Conservation (phyloP, 2,797 vertebrate species). For the Galagoides demidoff region DNA sequence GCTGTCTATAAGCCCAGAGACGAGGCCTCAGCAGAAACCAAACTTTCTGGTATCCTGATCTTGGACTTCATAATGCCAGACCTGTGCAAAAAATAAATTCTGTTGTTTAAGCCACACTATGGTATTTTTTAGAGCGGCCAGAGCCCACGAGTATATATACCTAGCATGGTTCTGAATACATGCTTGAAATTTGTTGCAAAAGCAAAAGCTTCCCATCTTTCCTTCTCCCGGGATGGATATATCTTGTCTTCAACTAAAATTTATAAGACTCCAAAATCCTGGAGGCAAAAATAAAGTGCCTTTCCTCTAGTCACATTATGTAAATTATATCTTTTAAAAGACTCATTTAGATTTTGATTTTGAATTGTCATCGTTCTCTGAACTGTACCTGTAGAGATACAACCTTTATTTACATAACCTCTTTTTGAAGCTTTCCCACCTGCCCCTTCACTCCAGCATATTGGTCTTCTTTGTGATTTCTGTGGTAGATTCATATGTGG, state of each 20-base stretch:
- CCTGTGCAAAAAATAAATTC: not conserved
- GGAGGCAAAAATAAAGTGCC: not conserved
- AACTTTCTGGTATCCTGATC: not conserved
- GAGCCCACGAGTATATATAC: not conserved
- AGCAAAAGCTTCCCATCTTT: not conserved
- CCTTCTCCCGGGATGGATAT: not conserved
- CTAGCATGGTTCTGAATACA: not conserved
- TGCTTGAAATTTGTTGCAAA: not conserved
- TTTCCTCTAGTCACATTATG: not conserved
- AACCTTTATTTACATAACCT: not conserved
- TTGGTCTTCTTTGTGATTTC: not conserved
- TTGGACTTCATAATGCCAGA: not conserved
- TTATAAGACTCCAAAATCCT: not conserved
- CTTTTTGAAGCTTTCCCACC: not conserved
- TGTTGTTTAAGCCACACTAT: not conserved
- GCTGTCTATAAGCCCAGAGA: not conserved
- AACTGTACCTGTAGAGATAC: not conserved
- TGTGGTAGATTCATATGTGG: not conserved
- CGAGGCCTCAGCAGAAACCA: not conserved
- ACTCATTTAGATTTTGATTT: slow-evolving; percentile 19
- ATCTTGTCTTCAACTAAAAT: not conserved
- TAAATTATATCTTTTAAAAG: not conserved
- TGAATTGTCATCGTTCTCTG: not conserved
- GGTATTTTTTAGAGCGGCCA: not conserved
- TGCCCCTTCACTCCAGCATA: not conserved